Conservation (phyloP, 2,888 invertebrate species). For the Meiosimyza decipiens region DNA sequence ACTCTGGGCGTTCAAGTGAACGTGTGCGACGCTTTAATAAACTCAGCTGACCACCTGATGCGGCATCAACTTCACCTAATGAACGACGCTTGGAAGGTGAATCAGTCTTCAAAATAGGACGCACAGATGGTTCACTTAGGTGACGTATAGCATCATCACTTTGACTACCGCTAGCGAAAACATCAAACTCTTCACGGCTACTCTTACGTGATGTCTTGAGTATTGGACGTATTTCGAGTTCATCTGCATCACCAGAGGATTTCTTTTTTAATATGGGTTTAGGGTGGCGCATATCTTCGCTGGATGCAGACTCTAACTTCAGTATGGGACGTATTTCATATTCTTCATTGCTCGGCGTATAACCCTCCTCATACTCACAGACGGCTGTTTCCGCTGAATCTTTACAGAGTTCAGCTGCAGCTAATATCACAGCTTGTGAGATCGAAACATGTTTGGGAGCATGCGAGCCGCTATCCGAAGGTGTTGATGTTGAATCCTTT, state of each 20-base stretch:
- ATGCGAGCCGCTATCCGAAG: slow-evolving; percentile 61
- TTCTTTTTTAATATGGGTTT: slow-evolving; percentile 90
- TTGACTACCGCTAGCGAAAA: slow-evolving; percentile 37
- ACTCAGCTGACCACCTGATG: slow-evolving; percentile 33
- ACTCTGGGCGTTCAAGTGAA: slow-evolving; percentile 70
- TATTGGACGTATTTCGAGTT: slow-evolving; percentile 81
- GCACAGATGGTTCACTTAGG: slow-evolving; percentile 45
- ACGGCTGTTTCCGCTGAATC: slow-evolving; percentile 61
- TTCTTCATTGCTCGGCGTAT: slow-evolving; percentile 59
- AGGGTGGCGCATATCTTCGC: slow-evolving; percentile 67
- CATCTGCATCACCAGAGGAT: slow-evolving; percentile 78
- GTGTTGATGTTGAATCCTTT: slow-evolving; percentile 65
- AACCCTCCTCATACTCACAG: slow-evolving; percentile 47
- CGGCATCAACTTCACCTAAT: slow-evolving; percentile 45
- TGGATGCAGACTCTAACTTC: slow-evolving; percentile 79
- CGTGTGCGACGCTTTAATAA: slow-evolving; percentile 59
- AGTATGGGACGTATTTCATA: slow-evolving; percentile 82
- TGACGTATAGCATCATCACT: slow-evolving; percentile 37
- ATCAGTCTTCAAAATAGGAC: slow-evolving; percentile 62
- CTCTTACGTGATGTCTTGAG: slow-evolving; percentile 78
- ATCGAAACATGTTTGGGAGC: slow-evolving; percentile 66
- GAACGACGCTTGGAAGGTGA: slow-evolving; percentile 64
- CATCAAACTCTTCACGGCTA: slow-evolving; percentile 72
- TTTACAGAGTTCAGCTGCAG: slow-evolving; percentile 67
- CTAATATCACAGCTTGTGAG: slow-evolving; percentile 66